phyloP scores from a whole-genome alignment of 1,140 invertebrate species.

The Sinella curviseta region DNA sequence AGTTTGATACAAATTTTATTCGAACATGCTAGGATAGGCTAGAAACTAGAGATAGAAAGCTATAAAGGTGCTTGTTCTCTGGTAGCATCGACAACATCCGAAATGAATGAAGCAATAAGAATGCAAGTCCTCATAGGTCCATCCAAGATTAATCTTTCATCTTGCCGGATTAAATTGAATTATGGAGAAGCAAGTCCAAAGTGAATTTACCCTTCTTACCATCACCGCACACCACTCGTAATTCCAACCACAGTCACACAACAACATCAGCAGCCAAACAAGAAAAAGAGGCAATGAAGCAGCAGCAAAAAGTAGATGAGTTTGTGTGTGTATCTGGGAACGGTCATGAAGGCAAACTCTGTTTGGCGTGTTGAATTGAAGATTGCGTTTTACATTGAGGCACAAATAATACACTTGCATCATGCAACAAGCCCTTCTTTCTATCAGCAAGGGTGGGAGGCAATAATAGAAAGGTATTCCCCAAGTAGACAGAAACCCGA shows the following conservation, averaged over 20 bases:
- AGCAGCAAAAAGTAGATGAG: too few relatives aligned
- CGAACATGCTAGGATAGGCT: too few relatives aligned
- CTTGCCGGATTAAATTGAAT: constrained; percentile 43
- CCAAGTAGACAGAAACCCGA: neutral
- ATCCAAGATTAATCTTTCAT: constrained; percentile 44
- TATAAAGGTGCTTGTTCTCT: too few relatives aligned
- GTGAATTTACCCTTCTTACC: constrained; percentile 7
- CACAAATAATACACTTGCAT: too few relatives aligned
- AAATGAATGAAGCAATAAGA: constrained; percentile 19
- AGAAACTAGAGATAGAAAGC: too few relatives aligned
- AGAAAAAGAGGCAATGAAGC: neutral
- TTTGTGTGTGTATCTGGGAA: neutral
- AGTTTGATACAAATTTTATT: too few relatives aligned
- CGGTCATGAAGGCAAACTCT: neutral
- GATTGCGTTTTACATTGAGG: too few relatives aligned
- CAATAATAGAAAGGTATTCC: neutral
- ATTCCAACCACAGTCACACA: too few relatives aligned
- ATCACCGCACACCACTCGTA: neutral
- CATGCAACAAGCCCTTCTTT: too few relatives aligned
- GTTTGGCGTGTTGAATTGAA: constrained; percentile 4
- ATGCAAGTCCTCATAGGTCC: neutral
- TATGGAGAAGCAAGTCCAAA: constrained; percentile 29
- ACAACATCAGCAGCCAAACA: too few relatives aligned
- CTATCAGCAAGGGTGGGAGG: neutral
- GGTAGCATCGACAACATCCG: too few relatives aligned